phyloP scores from a whole-genome alignment of 1,140 invertebrate species.

The Leptopilina boulardi region DNA sequence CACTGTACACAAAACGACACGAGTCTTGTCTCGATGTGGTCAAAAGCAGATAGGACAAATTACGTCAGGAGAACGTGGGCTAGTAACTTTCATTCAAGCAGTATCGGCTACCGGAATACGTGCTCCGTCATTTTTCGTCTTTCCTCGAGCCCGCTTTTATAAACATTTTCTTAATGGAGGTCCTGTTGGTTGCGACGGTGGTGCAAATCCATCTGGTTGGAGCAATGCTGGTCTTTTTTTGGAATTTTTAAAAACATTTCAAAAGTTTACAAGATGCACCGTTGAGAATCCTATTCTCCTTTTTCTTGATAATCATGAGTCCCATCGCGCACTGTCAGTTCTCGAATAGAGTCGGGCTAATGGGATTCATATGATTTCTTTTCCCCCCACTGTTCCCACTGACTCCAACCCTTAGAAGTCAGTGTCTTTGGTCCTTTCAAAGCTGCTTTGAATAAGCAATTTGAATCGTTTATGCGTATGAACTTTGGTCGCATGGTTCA shows the following conservation, averaged over 20 bases:
- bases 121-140: conserved; percentile 18
- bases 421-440: too few species aligned
- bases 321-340: conserved; percentile 36
- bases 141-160: not conserved
- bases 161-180: conserved; percentile 5
- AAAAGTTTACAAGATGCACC: not conserved
- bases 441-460: too few species aligned
- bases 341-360: conserved; percentile 47
- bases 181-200: not conserved
- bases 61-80: conserved; percentile 56
- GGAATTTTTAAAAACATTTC: not conserved
- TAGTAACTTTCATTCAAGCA: not conserved
- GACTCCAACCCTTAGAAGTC: too few species aligned
- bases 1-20: conserved; percentile 61
- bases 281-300: not conserved
- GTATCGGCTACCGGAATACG: not conserved
- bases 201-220: conserved; percentile 1
- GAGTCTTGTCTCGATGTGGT: conserved; percentile 61
- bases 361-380: too few species aligned
- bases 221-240: not conserved
- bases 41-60: conserved; percentile 64
- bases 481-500: not conserved
- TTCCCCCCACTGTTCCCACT: too few species aligned
- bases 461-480: not conserved
- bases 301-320: conserved; percentile 35